These are phyloP conservation scores for Drosophila quadrilineata DNA, from an alignment of 1,140 invertebrate species.

Conservation along the genomic window DNA sequence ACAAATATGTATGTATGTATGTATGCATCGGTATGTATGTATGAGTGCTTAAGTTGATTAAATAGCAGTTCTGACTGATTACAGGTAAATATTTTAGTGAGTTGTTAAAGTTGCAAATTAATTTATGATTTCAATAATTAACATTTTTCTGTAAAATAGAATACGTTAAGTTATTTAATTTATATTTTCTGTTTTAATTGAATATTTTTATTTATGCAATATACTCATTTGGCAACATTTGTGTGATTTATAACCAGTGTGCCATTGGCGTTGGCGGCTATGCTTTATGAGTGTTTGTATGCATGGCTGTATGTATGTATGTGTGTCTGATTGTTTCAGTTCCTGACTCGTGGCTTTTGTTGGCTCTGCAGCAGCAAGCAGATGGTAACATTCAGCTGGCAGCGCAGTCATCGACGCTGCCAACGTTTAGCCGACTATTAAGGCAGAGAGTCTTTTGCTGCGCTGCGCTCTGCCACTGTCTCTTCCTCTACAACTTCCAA, in stretches of 20 bases:
- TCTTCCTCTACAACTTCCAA: neutral
- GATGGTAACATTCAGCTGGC: conserved; percentile 24
- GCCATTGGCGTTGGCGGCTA: conserved; percentile 18
- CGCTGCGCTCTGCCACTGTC: conserved; percentile 15
- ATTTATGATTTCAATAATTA: too few species aligned
- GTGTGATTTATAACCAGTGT: conserved; percentile 13
- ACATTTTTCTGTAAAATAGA: too few species aligned
- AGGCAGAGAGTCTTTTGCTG: conserved; percentile 54
- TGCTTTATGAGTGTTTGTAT: conserved; percentile 46
- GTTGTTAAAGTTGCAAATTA: too few species aligned
- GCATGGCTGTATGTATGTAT: too few species aligned
- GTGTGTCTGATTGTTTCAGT: conserved; percentile 19
- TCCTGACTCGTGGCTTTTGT: conserved; percentile 14
- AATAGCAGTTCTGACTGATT: too few species aligned
- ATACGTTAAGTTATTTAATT: too few species aligned
- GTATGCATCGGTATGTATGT: neutral
- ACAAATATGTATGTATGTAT: neutral
- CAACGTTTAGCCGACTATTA: neutral
- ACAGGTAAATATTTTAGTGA: neutral
- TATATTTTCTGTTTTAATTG: too few species aligned
- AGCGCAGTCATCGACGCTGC: neutral
- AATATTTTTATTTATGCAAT: neutral
- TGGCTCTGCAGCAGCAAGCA: conserved; percentile 30
- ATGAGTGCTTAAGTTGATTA: neutral
- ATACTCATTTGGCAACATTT: neutral